Conservation (phyloP, 2,113 vertebrate species). For the Rostratula benghalensis region DNA sequence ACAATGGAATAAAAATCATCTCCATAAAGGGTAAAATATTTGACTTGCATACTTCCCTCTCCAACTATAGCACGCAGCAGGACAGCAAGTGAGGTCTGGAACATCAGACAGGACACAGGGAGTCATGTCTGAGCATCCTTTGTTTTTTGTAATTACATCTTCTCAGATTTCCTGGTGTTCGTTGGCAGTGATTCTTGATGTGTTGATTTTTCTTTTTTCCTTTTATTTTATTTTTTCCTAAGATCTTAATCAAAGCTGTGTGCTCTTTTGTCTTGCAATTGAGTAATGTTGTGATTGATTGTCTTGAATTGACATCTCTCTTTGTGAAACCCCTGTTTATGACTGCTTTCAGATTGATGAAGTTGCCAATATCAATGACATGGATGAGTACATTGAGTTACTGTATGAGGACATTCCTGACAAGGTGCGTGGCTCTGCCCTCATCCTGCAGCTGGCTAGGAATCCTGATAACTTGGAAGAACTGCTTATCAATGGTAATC, state of each 20-base stretch:
- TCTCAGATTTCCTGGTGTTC: slow-evolving; percentile 1
- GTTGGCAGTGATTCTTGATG: background rate
- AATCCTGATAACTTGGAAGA: slow-evolving; percentile 94
- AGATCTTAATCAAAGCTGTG: background rate
- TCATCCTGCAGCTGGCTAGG: slow-evolving; percentile 89
- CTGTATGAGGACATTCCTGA: slow-evolving; percentile 92
- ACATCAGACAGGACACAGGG: background rate
- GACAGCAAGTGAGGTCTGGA: slow-evolving; percentile 7
- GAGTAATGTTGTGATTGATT: background rate
- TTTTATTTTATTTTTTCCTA: background rate
- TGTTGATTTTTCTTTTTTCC: background rate
- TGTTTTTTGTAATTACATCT: slow-evolving; percentile 30
- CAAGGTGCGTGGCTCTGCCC: slow-evolving; percentile 88
- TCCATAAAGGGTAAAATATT: slow-evolving; percentile 41
- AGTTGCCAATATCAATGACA: slow-evolving; percentile 88
- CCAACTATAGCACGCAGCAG: background rate
- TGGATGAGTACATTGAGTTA: slow-evolving; percentile 92
- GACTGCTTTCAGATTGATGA: slow-evolving; percentile 85
- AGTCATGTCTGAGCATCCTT: slow-evolving; percentile 3
- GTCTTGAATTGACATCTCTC: background rate
- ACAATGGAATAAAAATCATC: slow-evolving; percentile 21
- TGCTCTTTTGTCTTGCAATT: background rate
- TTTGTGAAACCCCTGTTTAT: background rate
- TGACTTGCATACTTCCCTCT: background rate
- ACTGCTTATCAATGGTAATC: slow-evolving; percentile 86